Evolutionary conservation across 2,888 invertebrate genomes (phyloP).

Genomic region (Dysmachus trigonus): DNA sequence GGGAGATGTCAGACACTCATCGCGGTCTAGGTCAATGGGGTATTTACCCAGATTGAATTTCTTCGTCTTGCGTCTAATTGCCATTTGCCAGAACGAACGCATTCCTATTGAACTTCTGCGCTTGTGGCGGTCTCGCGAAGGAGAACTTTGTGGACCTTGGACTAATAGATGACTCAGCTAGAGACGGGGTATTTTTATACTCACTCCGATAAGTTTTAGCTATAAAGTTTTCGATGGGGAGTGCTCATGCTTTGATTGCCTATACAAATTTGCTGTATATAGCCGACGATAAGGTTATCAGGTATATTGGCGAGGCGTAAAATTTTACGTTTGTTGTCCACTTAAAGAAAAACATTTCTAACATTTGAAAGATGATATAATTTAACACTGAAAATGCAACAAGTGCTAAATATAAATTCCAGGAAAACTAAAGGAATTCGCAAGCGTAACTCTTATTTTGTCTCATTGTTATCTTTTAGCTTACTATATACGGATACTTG

Average conservation of each 20-base stretch:
- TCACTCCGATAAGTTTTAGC: neutral
- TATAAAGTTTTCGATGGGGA: neutral
- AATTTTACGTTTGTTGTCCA: neutral
- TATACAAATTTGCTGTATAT: neutral
- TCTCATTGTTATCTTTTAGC: no score
- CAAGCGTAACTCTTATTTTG: neutral
- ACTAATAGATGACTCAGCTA: neutral
- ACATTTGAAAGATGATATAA: neutral
- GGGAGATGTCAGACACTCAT: constrained; percentile 5
- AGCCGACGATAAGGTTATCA: neutral
- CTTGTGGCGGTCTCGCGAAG: neutral
- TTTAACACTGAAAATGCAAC: neutral
- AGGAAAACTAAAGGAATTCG: neutral
- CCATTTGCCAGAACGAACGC: neutral
- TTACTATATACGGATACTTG: neutral
- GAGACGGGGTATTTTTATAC: neutral
- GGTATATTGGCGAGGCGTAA: neutral
- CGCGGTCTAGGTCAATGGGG: constrained; percentile 32
- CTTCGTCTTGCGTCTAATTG: neutral
- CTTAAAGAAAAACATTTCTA: neutral
- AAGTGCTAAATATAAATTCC: neutral
- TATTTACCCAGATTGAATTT: constrained; percentile 17
- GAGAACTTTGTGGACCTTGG: neutral
- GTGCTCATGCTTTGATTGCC: neutral
- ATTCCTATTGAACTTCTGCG: neutral